These are phyloP conservation scores for Gallinago nigripennis DNA, from an alignment of 2,797 vertebrate genomes.

Conservation along the genomic window DNA sequence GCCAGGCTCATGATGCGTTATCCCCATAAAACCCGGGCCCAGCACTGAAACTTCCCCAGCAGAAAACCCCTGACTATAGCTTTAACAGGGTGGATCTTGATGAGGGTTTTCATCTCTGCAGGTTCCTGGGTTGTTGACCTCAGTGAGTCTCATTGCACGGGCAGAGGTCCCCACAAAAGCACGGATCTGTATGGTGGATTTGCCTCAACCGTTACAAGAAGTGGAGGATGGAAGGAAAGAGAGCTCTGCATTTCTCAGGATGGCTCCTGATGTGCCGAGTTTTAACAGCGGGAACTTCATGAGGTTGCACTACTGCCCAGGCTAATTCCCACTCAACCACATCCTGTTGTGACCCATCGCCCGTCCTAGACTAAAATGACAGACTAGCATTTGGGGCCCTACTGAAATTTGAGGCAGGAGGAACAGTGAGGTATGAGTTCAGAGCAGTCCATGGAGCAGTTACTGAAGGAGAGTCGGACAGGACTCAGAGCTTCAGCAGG, in stretches of 20 bases:
- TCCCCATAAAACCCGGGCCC: not conserved
- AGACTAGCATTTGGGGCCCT: not conserved
- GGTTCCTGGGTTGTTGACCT: rapidly evolving
- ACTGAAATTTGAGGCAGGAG: not conserved
- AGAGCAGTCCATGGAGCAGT: not conserved
- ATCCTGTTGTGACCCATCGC: rapidly evolving
- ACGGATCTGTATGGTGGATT: not conserved
- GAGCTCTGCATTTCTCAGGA: not conserved
- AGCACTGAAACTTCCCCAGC: not conserved
- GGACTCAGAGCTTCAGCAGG: not conserved
- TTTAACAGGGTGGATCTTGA: rapidly evolving
- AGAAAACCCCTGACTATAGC: not conserved
- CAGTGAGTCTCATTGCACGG: not conserved
- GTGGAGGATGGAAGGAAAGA: not conserved
- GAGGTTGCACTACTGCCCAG: rapidly evolving
- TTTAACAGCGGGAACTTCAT: rapidly evolving
- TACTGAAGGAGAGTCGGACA: not conserved
- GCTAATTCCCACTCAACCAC: not conserved
- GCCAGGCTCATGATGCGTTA: not conserved
- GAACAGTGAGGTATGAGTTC: not conserved
- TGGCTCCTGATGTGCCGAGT: rapidly evolving
- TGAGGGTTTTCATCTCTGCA: not conserved
- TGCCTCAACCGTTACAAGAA: not conserved
- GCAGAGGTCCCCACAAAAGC: not conserved
- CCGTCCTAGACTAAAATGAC: not conserved